These are phyloP conservation scores for Mesoligia furuncula DNA, from an alignment of 2,888 invertebrate genomes.

Conservation along the genomic window DNA sequence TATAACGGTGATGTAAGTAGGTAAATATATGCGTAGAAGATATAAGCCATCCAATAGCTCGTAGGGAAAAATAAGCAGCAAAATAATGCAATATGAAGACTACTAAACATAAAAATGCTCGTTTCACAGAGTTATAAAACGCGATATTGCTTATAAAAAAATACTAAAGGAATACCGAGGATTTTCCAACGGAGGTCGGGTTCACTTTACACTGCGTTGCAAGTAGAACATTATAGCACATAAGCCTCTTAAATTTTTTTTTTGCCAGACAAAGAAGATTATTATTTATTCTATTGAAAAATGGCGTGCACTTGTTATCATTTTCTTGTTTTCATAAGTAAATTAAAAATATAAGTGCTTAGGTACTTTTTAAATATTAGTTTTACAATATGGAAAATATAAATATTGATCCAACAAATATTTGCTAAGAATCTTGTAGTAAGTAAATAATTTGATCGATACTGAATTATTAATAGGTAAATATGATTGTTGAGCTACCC, in stretches of 20 bases:
- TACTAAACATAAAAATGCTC: conserved; percentile 52
- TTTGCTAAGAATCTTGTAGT: not conserved
- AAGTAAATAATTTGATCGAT: not conserved
- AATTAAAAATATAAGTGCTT: conserved; percentile 8
- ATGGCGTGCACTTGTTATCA: conserved; percentile 18
- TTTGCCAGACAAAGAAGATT: conserved; percentile 47
- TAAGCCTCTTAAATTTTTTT: conserved; percentile 66
- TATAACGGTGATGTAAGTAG: too few relatives aligned
- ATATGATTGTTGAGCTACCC: not conserved
- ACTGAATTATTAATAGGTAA: not conserved
- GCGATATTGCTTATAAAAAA: conserved; percentile 60
- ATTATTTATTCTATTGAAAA: conserved; percentile 36
- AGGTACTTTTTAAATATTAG: not conserved
- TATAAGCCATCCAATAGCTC: conserved; percentile 1
- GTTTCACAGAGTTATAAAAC: conserved; percentile 59
- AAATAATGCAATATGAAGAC: conserved; percentile 28
- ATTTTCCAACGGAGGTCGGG: conserved; percentile 42
- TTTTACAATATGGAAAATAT: conserved; percentile 1
- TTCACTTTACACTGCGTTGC: conserved; percentile 51
- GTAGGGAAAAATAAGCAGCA: conserved; percentile 18
- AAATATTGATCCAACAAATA: not conserved
- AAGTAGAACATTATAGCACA: conserved; percentile 57
- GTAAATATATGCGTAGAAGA: not conserved
- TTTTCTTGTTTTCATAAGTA: not conserved
- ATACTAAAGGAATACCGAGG: conserved; percentile 45